Evolutionary conservation across 2,888 invertebrate genomes (phyloP).

Genomic region (Leistus spinibarbis): DNA sequence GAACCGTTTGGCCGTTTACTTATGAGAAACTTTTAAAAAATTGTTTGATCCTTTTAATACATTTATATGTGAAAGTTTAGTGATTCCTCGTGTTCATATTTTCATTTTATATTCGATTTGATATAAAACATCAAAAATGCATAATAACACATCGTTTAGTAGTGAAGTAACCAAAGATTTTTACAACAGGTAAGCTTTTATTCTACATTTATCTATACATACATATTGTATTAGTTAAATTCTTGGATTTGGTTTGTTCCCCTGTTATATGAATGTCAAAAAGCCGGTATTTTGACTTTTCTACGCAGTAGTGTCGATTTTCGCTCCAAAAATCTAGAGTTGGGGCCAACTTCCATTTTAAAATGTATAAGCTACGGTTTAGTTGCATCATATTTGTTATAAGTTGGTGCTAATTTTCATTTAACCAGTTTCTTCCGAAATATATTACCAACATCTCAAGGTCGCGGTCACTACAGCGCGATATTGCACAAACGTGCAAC

Average conservation of each 20-base stretch:
- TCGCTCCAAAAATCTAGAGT: too few species aligned
- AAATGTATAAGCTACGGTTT: too few species aligned
- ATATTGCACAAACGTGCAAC: too few species aligned
- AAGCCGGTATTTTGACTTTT: not conserved
- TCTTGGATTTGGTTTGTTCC: too few species aligned
- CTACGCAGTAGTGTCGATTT: not conserved
- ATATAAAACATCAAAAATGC: not conserved
- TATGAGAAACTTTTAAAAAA: not conserved
- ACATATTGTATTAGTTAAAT: not conserved
- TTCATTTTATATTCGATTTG: not conserved
- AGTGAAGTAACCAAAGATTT: not conserved
- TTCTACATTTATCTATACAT: not conserved
- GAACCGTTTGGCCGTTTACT: not conserved
- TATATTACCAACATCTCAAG: too few species aligned
- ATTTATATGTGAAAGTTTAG: not conserved
- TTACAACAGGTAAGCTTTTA: not conserved
- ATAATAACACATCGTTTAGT: not conserved
- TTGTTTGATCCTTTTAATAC: not conserved
- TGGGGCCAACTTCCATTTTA: too few species aligned
- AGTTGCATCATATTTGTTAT: too few species aligned
- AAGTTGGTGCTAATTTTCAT: too few species aligned
- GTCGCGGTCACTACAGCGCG: too few species aligned
- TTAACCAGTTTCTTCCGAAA: too few species aligned
- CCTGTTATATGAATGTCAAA: not conserved
- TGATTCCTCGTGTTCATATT: not conserved